Evolutionary conservation across 2,113 vertebrate species (phyloP).

Genomic region (Artemisiospiza belli): DNA sequence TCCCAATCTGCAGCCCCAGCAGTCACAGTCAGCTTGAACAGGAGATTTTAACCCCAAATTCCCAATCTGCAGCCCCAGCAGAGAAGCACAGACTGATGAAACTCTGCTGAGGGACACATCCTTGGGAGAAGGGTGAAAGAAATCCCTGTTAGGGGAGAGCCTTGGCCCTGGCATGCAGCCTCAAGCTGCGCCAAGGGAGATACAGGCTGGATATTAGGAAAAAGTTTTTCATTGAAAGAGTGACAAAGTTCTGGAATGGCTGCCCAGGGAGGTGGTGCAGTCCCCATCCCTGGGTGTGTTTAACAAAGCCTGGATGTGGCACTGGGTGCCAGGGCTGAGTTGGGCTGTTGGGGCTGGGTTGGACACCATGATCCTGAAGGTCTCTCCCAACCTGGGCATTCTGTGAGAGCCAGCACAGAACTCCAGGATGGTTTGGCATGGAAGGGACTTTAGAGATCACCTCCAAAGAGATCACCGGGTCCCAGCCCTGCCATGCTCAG

Average conservation of each 20-base stretch:
- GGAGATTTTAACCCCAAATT: too few species aligned
- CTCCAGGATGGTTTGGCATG: neutral
- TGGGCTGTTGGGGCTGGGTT: neutral
- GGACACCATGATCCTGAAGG: neutral
- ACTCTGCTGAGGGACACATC: rapidly evolving
- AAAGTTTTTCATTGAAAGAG: neutral
- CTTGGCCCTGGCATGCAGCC: neutral
- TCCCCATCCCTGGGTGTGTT: neutral
- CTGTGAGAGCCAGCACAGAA: neutral
- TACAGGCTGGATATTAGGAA: neutral
- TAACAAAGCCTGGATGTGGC: neutral
- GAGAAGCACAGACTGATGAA: rapidly evolving
- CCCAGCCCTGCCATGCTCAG: neutral
- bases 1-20: too few species aligned
- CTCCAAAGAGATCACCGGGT: rapidly evolving
- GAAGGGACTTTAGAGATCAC: neutral
- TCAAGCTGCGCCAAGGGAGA: neutral
- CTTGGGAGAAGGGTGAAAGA: neutral
- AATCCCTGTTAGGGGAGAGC: neutral
- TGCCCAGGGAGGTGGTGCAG: neutral
- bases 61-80: neutral
- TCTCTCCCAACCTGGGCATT: neutral
- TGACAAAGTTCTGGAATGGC: neutral
- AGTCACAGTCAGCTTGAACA: too few species aligned
- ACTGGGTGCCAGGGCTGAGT: neutral